These are phyloP conservation scores for Danio aesculapii DNA, from an alignment of 2,797 vertebrate species.

Conservation along the genomic window DNA sequence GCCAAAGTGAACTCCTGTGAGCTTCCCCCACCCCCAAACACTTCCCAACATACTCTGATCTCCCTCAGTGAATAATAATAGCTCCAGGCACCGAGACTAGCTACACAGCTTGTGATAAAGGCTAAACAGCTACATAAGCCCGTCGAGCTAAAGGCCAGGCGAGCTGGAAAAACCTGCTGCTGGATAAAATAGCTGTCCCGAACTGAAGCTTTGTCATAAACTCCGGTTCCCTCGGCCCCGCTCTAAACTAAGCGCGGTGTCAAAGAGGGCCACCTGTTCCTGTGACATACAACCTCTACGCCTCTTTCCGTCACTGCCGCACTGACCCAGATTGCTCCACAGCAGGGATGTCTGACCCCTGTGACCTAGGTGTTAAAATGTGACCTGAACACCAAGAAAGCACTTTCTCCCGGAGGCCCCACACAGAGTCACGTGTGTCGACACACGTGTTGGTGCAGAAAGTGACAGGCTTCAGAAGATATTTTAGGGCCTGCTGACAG, in stretches of 20 bases:
- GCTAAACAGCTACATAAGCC: conserved; percentile 50
- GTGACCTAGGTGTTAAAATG: conserved; percentile 55
- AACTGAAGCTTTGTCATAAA: conserved; percentile 56
- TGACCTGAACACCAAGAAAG: conserved; percentile 54
- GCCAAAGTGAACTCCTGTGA: conserved; percentile 70
- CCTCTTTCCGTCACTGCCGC: conserved; percentile 56
- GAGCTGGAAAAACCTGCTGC: conserved; percentile 45
- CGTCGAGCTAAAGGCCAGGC: conserved; percentile 44
- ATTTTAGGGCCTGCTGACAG: conserved; percentile 2
- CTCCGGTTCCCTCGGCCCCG: conserved; percentile 46
- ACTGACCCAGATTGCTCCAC: conserved; percentile 62
- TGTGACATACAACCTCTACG: conserved; percentile 56
- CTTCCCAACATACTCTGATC: conserved; percentile 45
- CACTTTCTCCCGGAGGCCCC: conserved; percentile 46
- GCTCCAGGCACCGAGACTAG: conserved; percentile 42
- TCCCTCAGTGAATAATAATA: conserved; percentile 55
- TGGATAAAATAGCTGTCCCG: conserved; percentile 52
- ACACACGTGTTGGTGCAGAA: conserved; percentile 16
- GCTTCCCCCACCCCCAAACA: conserved; percentile 39
- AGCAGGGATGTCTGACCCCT: conserved; percentile 54
- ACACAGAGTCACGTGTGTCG: conserved; percentile 27
- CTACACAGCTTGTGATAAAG: conserved; percentile 50
- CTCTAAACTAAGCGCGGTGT: conserved; percentile 55
- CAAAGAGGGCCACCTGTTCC: conserved; percentile 63
- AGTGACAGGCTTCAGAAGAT: neutral